These are phyloP conservation scores for Morone saxatilis DNA, from an alignment of 2,113 vertebrate genomes.

Conservation along the genomic window DNA sequence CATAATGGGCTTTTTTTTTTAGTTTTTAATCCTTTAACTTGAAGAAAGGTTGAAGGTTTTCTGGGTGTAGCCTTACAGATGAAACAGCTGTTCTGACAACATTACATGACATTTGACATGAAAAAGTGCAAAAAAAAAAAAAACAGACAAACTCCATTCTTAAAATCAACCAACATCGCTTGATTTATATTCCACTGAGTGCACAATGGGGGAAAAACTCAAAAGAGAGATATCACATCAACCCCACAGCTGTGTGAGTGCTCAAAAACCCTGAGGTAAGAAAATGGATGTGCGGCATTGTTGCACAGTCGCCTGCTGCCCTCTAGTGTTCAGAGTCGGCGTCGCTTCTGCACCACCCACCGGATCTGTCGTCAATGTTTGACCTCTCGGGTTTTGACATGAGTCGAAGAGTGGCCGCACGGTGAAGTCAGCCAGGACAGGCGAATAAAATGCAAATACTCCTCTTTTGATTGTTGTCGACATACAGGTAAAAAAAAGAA, in stretches of 20 bases:
- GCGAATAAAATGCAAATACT: constrained; percentile 52
- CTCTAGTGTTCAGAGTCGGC: constrained; percentile 23
- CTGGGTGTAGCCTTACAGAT: not conserved
- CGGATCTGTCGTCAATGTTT: constrained; percentile 71
- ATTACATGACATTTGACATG: not conserved
- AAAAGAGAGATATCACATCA: too few species aligned
- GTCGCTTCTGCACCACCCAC: not conserved
- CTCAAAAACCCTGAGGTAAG: too few species aligned
- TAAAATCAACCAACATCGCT: too few species aligned
- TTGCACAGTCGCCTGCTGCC: constrained; percentile 40
- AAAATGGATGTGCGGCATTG: not conserved
- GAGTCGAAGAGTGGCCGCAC: not conserved
- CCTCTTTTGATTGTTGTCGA: constrained; percentile 23
- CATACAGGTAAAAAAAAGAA: constrained; percentile 47
- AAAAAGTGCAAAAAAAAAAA: not conserved
- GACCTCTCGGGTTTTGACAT: constrained; percentile 67
- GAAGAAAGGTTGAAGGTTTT: not conserved
- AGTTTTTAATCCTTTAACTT: too few species aligned
- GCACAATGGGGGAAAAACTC: not conserved
- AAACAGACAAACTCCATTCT: not conserved
- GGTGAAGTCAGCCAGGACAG: not conserved
- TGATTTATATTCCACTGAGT: too few species aligned
- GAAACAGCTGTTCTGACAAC: not conserved
- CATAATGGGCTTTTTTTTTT: not conserved
- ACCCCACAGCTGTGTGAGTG: too few species aligned